Evolutionary conservation across 2,888 invertebrate genomes (phyloP).

Genomic region (Agriotes lineatus): DNA sequence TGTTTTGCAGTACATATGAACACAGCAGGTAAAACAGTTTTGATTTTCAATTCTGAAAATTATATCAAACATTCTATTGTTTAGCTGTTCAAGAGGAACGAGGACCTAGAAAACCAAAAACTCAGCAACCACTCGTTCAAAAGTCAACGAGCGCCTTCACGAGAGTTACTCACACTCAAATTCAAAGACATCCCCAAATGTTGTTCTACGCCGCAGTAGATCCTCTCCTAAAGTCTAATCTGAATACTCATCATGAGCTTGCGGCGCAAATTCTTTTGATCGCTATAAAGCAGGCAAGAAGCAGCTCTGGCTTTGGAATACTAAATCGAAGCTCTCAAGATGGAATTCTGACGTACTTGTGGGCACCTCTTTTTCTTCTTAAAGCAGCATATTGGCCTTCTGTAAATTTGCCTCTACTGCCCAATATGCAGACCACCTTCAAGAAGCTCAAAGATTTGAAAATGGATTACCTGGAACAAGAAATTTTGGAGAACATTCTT

Average conservation of each 20-base stretch:
- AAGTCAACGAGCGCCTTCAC: slow-evolving; percentile 28
- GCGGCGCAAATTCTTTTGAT: slow-evolving; percentile 72
- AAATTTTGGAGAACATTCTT: slow-evolving; percentile 60
- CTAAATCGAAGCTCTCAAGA: slow-evolving; percentile 69
- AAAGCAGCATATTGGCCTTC: slow-evolving; percentile 71
- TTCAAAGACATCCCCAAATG: background rate
- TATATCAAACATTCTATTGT: too few species aligned
- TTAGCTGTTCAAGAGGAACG: slow-evolving; percentile 89
- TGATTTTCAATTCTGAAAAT: too few species aligned
- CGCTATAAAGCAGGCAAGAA: slow-evolving; percentile 70
- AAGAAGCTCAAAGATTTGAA: slow-evolving; percentile 52
- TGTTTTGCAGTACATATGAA: slow-evolving; percentile 86
- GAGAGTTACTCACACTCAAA: slow-evolving; percentile 13
- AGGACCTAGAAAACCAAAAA: slow-evolving; percentile 75
- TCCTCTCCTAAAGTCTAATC: slow-evolving; percentile 40
- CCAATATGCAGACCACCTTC: slow-evolving; percentile 54
- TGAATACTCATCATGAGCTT: slow-evolving; percentile 67
- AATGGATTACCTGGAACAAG: slow-evolving; percentile 54
- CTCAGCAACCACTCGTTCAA: slow-evolving; percentile 46
- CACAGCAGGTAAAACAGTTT: slow-evolving; percentile 73
- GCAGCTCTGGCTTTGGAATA: slow-evolving; percentile 69
- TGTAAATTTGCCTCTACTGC: slow-evolving; percentile 63
- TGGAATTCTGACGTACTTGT: slow-evolving; percentile 69
- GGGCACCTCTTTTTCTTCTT: slow-evolving; percentile 72
- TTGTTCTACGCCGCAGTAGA: slow-evolving; percentile 15